Evolutionary conservation across 2,113 vertebrate genomes (phyloP), one percentile per base, ranked within the genome.

Genomic region (Onychostruthus taczanowskii): DNA sequence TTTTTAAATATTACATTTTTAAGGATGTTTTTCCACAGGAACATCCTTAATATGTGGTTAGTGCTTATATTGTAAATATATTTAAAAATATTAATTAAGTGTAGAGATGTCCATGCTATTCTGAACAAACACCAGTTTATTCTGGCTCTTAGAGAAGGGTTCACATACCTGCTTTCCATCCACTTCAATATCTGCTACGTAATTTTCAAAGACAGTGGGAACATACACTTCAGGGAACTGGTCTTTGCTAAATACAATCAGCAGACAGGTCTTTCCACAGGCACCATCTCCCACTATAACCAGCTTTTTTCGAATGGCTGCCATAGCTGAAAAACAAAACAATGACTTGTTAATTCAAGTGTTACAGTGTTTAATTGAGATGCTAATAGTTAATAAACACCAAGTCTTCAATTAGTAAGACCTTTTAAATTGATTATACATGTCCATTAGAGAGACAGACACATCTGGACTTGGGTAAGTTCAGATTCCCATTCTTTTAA

Each of bases 201-300:
- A 99, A 97, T 99, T 99, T 97, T 99, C 99, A 94, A 99, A 99
- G 88, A 99, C 99, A 0, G 99, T 99, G 91, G 99, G 99, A 72
- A 99, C 99, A 30, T 99, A 99, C 14, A 99, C 99, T 96, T 99
- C 99, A 75, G 99, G 99, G 96, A 99, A 99, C 97, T 99, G 99
- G 98, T 99, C 99, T 98, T 99, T 99, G 96, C 99, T 99, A 98
- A 99, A 99, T 90, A 99, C 99, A 20, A 99, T 99, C 94, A 99
- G 99, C 94, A 99, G 98, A 97, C 99, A 99, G 50, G 99, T 99
- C 97, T 99, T 99, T 67, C 99, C 99, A 96, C 99, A 99, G 72
- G 99, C 99, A 94, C 99, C 99, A 96, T 99, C 99, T 94, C 99
- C 99, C 59, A 99, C 99, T 97, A 99, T 99, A 87, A 99, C 99